Base-by-base conservation (phyloP, 2,797 vertebrate genomes). In the Setipinna tenuifilis region DNA sequence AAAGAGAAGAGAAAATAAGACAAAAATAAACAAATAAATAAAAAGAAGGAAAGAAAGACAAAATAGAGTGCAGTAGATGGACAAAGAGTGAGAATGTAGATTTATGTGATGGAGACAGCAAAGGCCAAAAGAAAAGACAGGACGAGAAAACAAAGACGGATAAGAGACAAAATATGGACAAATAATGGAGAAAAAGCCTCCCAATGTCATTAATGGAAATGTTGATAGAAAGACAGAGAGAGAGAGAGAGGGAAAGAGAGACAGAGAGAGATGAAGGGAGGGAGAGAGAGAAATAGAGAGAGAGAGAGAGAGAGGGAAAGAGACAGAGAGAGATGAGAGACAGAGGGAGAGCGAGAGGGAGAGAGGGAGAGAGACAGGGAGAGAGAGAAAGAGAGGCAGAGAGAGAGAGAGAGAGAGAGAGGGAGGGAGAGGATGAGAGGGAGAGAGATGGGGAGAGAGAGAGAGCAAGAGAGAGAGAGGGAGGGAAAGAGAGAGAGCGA, bases 401-500 rank as follows among this genome's bases (percentile, higher is more conserved):
- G 6, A 2, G 41, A 12, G 31, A 4, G 7, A 31, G 48, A 68
- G 3, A 82, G 41, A 14, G 14, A 14, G 14, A 58, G 54, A 58
- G 0, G 19, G 54, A 58, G 54, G 83, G 81, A 46, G 14, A 50
- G 41, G 9, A 25, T 46, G 7, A 62, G 7, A 62, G 61, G 25
- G 2, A 28, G 65, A 31, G 25, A 31, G 28, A 71, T 23, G 23
- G 28, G 16, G 86, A 82, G 44, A 50, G 46, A 35, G 85, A 71
- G 17, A 85, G 58, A 83, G 87, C 81, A 62, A 85, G 84, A 87
- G 80, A 65, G 78, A 86, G 84, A 65, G 88, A 84, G 87, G 86
- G 31, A 84, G 75, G 71, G 92, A 84, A 46, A 78, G 88, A 83
- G 11, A 50, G 78, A 78, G 84, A 83, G 75, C 84, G 68, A 94